phyloP scores from a whole-genome alignment of 2,888 invertebrate genomes.

The Crioceris asparagi region DNA sequence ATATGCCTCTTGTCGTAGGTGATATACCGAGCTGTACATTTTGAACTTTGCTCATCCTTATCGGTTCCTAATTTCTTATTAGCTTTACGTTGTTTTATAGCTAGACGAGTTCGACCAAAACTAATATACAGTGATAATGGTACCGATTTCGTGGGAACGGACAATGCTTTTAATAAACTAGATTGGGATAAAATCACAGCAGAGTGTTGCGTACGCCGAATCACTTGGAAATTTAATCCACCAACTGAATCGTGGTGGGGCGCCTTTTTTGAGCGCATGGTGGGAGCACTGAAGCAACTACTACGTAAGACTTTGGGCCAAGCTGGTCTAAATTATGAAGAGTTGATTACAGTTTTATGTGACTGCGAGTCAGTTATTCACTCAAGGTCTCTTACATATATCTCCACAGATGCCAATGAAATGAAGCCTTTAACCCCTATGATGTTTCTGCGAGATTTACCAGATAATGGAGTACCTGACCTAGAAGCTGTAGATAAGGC shows the following conservation, averaged over 20 bases:
- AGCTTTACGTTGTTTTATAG: conserved; percentile 26
- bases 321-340: conserved; percentile 21
- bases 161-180: conserved; percentile 10
- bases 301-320: no score
- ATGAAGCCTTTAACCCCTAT: no score
- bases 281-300: no score
- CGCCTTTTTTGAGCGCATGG: no score
- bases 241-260: conserved; percentile 33
- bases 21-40: conserved; percentile 13
- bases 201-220: conserved; percentile 12
- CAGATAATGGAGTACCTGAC: no score
- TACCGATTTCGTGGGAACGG: conserved; percentile 7
- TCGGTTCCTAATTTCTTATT: conserved; percentile 25
- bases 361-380: no score
- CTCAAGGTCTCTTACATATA: no score
- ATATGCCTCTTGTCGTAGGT: conserved; percentile 14
- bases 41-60: conserved; percentile 15
- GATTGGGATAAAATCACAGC: conserved; percentile 13
- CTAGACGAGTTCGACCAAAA: conserved; percentile 22
- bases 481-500: no score
- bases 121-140: conserved; percentile 11
- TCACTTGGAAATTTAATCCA: conserved; percentile 30
- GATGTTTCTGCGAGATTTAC: no score
- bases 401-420: no score
- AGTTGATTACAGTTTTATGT: conserved; percentile 16